These are phyloP conservation scores for Augochlora pura DNA, from an alignment of 1,140 invertebrate species.

Conservation along the genomic window DNA sequence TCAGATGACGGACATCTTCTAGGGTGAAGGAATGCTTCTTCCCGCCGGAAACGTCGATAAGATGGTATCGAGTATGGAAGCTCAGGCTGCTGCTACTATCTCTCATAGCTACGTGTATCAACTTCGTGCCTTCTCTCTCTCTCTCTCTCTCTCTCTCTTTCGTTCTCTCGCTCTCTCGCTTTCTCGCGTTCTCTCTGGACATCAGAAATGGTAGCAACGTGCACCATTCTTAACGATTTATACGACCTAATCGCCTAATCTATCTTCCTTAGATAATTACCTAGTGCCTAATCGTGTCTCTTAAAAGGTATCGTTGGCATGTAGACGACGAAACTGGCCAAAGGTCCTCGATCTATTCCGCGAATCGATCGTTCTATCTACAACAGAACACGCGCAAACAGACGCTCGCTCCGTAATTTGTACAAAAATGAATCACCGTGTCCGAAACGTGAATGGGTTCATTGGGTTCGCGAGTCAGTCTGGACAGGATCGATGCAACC, in stretches of 20 bases:
- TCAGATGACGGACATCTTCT: neutral
- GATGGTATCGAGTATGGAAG: slow-evolving; percentile 23
- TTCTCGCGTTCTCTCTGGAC: slow-evolving; percentile 6
- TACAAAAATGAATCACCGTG: slow-evolving; percentile 18
- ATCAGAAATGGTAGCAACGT: slow-evolving; percentile 23
- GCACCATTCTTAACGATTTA: slow-evolving; percentile 26
- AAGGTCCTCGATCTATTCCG: slow-evolving; percentile 13
- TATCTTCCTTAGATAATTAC: slow-evolving; percentile 40
- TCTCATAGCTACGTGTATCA: slow-evolving; percentile 11
- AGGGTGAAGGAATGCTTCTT: neutral
- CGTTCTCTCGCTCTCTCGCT: neutral
- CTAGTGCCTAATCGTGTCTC: slow-evolving; percentile 27
- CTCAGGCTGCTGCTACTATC: slow-evolving; percentile 26
- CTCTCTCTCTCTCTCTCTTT: neutral
- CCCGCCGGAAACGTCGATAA: neutral
- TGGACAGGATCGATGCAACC: neutral
- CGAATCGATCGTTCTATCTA: slow-evolving; percentile 34
- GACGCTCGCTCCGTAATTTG: slow-evolving; percentile 15
- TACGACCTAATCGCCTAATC: slow-evolving; percentile 28
- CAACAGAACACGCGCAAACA: slow-evolving; percentile 10
- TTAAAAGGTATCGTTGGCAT: slow-evolving; percentile 19
- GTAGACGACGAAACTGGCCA: slow-evolving; percentile 35
- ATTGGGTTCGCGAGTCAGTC: slow-evolving; percentile 35
- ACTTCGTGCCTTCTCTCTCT: neutral
- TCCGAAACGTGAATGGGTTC: neutral